Percentiles rank a stretch among this genome's conserved stretches.
These are phyloP conservation scores for Loxodonta africana DNA, from an alignment of 2,113 vertebrate genomes.

Conservation along the genomic window DNA sequence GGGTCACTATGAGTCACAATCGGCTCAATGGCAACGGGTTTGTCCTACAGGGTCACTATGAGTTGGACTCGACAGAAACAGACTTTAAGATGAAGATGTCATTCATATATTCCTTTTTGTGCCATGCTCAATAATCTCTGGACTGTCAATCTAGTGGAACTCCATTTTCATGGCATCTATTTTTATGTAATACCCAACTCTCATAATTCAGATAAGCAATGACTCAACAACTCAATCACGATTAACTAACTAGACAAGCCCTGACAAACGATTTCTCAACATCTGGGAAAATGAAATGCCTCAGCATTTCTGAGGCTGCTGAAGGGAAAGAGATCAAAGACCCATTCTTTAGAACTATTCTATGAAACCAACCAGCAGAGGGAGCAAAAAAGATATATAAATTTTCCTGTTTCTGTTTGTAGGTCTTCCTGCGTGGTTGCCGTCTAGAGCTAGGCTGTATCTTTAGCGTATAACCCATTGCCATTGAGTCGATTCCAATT, in stretches of 20 bases:
- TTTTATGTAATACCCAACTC: neutral
- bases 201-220: neutral
- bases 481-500: neutral
- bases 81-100: neutral
- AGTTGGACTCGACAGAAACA: too few relatives aligned
- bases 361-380: slow-evolving; percentile 72
- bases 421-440: neutral
- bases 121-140: neutral
- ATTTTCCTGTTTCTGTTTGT: neutral
- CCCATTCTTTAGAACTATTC: neutral
- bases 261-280: neutral
- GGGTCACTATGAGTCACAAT: too few relatives aligned
- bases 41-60: too few relatives aligned
- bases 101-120: neutral
- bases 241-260: neutral
- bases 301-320: neutral
- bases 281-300: slow-evolving; percentile 3
- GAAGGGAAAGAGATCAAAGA: slow-evolving; percentile 28
- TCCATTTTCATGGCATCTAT: slow-evolving; percentile 4
- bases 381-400: slow-evolving; percentile 74
- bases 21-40: too few relatives aligned
- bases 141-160: neutral
- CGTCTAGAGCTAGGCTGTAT: neutral
- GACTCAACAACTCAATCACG: neutral
- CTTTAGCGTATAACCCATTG: neutral